These are phyloP conservation scores for Volucella zonaria DNA, from an alignment of 2,888 invertebrate species.

Conservation along the genomic window DNA sequence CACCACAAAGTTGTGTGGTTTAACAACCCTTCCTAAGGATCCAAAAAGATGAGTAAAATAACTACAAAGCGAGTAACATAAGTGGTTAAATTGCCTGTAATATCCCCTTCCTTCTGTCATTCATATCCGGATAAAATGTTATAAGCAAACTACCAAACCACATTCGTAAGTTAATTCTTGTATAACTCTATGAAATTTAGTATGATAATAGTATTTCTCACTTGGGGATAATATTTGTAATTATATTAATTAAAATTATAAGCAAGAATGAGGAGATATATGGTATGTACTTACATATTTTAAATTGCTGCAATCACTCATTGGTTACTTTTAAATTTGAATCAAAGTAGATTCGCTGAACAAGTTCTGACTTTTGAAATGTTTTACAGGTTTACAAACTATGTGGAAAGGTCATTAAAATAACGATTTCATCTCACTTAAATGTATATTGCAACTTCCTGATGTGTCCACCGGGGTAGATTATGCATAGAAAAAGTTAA, in stretches of 20 bases:
- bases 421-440: conserved; percentile 40
- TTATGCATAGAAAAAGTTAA: conserved; percentile 26
- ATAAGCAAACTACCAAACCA: background rate
- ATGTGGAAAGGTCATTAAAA: conserved; percentile 11
- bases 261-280: no score
- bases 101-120: background rate
- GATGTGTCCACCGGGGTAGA: conserved; percentile 6
- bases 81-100: background rate
- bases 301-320: no score
- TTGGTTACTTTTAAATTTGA: background rate
- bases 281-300: no score
- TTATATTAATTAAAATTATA: no score
- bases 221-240: no score
- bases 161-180: conserved; percentile 6
- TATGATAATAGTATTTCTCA: no score
- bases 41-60: background rate
- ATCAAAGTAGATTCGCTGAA: background rate
- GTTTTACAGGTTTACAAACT: conserved; percentile 18
- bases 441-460: conserved; percentile 26
- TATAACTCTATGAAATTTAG: background rate
- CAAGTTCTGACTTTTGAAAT: conserved; percentile 32
- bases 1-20: conserved; percentile 2
- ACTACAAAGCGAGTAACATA: conserved; percentile 6
- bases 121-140: background rate
- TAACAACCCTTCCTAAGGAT: background rate